Evolutionary conservation across 1,140 invertebrate genomes (phyloP), one percentile per base, ranked within the genome.

Genomic region (Laupala kohalensis): DNA sequence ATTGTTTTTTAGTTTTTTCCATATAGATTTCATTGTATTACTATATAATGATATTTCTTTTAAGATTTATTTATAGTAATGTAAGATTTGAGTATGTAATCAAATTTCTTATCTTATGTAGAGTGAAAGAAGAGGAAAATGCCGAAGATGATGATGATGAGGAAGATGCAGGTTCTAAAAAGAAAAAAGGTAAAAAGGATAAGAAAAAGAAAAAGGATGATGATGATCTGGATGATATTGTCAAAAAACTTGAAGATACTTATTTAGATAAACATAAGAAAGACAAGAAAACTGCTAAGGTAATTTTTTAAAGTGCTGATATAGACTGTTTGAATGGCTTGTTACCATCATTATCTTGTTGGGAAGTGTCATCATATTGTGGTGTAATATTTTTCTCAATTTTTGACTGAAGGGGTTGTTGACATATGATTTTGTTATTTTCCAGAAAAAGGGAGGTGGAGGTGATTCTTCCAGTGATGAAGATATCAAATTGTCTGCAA

Each of bases 131-230:
- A 30, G 69, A 72, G 70, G 73, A 74, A 64, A 71, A 63, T 67
- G 64, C 71, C 23, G 69, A 71, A 25, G 62, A 25, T 25, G 65
- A 74, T 29, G 78, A 81, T 4, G 83, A 84, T 71, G 81, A 81
- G 30, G 80, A 80, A 68, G 77, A 80, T 24, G 80, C 74, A 66
- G 77, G 80, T 71, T 83, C 83, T 76, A 79, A 82, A 70, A 76
- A 78, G 6, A 82, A 82, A 25, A 78, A 76, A 72, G 76, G 77
- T 72, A 71, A 73, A 63, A 69, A 78, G 74, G 72, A 69, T n/a
- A 70, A 77, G 74, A 71, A 76, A 76, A 19, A 77, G 75, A 65
- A 77, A 76, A 37, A 79, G 76, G 67, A 74, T 2, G 75, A 73
- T 70, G 77, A 79, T 26, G 77, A 79, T 67, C 26, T 78, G 5